Conservation (phyloP, 2,113 vertebrate species). For the Sclerurus mexicanus region DNA sequence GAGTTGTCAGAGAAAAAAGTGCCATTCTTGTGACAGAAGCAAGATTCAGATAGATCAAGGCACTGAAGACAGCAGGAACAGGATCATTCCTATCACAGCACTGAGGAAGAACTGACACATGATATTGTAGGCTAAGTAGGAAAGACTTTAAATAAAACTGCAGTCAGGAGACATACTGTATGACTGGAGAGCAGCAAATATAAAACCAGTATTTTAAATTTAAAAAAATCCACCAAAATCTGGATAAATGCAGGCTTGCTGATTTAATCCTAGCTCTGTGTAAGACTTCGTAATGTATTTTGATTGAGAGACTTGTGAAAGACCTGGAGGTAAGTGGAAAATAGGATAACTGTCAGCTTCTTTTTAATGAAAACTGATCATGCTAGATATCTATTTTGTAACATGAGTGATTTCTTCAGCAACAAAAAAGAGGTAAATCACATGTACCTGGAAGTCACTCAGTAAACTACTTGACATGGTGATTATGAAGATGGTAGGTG, state of each 20-base stretch:
- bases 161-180: not conserved
- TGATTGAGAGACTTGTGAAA: not conserved
- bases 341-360: not conserved
- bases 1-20: not conserved
- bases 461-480: not conserved
- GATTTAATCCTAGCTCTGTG: not conserved
- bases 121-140: not conserved
- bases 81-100: not conserved
- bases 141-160: not conserved
- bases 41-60: not conserved
- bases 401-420: not conserved
- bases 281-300: not conserved
- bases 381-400: not conserved
- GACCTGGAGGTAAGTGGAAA: not conserved
- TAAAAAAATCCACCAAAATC: not conserved
- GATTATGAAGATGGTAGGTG: not conserved
- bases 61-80: not conserved
- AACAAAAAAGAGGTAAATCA: not conserved
- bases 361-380: slow-evolving; percentile 6
- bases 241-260: not conserved
- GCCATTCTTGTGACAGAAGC: not conserved
- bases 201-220: not conserved
- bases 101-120: not conserved
- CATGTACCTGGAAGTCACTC: not conserved
- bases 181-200: not conserved